These are phyloP conservation scores for Drosophila histrio DNA, from an alignment of 2,888 invertebrate genomes.

Conservation along the genomic window DNA sequence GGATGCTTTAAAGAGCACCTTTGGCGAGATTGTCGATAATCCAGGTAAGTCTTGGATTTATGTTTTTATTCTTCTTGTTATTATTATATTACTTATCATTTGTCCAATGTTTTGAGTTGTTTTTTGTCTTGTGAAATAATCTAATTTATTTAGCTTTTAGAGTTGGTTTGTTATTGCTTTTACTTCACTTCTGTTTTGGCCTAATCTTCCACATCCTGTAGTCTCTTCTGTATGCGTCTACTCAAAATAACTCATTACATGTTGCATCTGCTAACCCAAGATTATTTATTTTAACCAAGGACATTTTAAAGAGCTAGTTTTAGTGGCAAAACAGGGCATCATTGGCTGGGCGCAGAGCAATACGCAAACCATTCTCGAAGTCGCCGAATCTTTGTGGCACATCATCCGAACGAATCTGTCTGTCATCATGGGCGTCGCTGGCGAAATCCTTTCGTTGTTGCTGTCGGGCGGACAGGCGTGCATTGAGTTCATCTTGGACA, in stretches of 20 bases:
- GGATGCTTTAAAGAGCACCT: conserved; percentile 89
- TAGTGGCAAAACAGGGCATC: conserved; percentile 86
- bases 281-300: conserved; percentile 84
- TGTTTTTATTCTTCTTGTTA: background rate
- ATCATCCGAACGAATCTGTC: conserved; percentile 97
- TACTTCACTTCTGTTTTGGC: conserved; percentile 16
- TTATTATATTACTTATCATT: conserved; percentile 36
- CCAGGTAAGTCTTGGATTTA: conserved; percentile 86
- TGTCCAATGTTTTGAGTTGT: conserved; percentile 43
- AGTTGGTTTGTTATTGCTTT: conserved; percentile 12
- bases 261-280: conserved; percentile 81
- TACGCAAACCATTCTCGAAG: conserved; percentile 93
- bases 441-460: conserved; percentile 93
- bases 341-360: conserved; percentile 95
- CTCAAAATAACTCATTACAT: conserved; percentile 72
- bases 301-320: conserved; percentile 85
- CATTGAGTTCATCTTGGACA: conserved; percentile 92
- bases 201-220: conserved; percentile 39
- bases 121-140: conserved; percentile 5
- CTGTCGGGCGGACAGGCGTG: conserved; percentile 96
- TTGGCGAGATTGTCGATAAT: conserved; percentile 89
- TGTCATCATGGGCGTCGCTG: conserved; percentile 92
- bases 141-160: background rate
- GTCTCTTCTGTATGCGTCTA: conserved; percentile 47
- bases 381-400: conserved; percentile 94